Percentiles rank a stretch among this genome's conserved stretches.
Evolutionary conservation across 2,113 vertebrate species (phyloP).

Genomic region (Myiopsitta monachus): DNA sequence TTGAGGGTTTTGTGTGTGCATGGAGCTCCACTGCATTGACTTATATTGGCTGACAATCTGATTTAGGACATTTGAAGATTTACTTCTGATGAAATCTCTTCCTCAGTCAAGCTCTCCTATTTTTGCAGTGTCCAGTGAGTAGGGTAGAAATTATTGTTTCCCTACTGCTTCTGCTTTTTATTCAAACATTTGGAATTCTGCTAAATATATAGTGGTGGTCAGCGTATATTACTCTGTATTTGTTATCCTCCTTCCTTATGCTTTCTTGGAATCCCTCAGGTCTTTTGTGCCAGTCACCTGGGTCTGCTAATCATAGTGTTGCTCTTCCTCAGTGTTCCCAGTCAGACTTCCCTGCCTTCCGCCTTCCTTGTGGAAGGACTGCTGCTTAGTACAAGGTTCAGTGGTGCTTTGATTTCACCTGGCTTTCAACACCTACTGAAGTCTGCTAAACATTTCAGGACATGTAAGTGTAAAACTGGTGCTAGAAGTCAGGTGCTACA

Average conservation of each 20-base stretch:
- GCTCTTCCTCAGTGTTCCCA: neutral
- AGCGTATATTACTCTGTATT: neutral
- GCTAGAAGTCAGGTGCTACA: neutral
- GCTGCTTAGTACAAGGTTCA: neutral
- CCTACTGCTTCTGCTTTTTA: neutral
- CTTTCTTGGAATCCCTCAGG: neutral
- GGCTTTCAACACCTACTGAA: constrained; percentile 28
- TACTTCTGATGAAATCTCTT: neutral
- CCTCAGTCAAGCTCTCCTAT: neutral
- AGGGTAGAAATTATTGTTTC: neutral
- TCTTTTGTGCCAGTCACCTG: neutral
- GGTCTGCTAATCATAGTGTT: neutral
- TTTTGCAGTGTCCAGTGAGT: neutral
- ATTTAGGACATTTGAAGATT: neutral
- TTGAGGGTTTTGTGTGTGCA: neutral
- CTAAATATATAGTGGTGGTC: neutral
- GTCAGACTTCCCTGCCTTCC: neutral
- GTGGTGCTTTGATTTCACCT: constrained; percentile 10
- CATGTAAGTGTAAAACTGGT: neutral
- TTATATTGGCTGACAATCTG: neutral
- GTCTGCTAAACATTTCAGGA: neutral
- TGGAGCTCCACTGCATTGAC: neutral
- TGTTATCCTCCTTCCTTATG: neutral
- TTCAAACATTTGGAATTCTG: neutral
- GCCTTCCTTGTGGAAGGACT: neutral